phyloP scores from a whole-genome alignment of 2,797 vertebrate genomes.

The Pseudochirops cupreus region DNA sequence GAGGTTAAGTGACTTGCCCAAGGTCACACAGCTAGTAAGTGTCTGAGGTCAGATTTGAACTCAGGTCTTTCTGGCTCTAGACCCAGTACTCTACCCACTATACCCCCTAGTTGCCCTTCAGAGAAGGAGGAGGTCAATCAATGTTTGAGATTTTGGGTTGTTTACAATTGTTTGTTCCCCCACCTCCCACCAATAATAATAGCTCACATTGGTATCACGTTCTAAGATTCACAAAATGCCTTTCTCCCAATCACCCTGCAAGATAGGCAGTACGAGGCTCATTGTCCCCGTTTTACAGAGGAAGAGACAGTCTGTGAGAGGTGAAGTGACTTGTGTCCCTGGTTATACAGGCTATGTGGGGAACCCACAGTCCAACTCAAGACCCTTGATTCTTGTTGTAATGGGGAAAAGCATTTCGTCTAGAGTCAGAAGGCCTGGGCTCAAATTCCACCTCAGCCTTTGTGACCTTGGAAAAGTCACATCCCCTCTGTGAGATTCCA shows the following conservation, averaged over 20 bases:
- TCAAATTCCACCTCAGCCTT: neutral
- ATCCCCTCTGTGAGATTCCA: neutral
- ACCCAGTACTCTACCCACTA: neutral
- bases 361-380: neutral
- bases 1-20: neutral
- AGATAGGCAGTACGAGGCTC: neutral
- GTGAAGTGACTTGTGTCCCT: neutral
- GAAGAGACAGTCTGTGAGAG: neutral
- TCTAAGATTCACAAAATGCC: neutral
- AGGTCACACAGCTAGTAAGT: too few species aligned
- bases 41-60: too few species aligned
- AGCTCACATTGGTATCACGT: neutral
- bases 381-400: neutral
- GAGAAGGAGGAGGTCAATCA: neutral
- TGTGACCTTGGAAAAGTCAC: neutral
- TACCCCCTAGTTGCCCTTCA: neutral
- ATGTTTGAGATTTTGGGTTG: neutral
- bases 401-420: too few species aligned
- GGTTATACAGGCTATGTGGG: neutral
- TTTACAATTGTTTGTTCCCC: neutral
- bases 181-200: too few species aligned
- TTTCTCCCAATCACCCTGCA: neutral
- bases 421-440: neutral
- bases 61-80: too few species aligned
- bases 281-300: neutral